phyloP scores from a whole-genome alignment of 2,888 invertebrate species.

The Patella depressa region DNA sequence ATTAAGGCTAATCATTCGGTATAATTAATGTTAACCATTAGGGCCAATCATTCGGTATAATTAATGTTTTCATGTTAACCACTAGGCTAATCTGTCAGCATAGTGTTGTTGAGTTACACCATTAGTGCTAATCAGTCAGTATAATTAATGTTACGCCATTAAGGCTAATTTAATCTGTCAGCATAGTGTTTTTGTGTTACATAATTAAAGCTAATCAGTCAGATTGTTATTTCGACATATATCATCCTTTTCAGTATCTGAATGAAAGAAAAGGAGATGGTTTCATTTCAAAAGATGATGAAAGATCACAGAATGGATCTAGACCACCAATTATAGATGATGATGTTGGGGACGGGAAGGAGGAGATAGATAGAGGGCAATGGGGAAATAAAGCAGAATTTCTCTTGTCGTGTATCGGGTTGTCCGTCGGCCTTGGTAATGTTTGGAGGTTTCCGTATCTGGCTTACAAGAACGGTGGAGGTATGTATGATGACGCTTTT shows the following conservation, averaged over 20 bases:
- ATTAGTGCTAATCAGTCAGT: not conserved
- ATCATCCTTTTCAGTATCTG: not conserved
- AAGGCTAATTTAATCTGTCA: no score
- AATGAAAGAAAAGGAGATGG: not conserved
- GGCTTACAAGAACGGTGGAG: constrained; percentile 61
- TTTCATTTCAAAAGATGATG: not conserved
- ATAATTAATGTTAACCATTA: no score
- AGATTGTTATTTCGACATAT: constrained; percentile 64
- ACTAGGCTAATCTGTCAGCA: no score
- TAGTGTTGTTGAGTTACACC: not conserved
- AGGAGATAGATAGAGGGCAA: constrained; percentile 49
- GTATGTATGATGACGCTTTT: constrained; percentile 34
- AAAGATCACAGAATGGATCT: not conserved
- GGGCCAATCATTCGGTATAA: no score
- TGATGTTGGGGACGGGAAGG: constrained; percentile 10
- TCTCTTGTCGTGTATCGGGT: constrained; percentile 56
- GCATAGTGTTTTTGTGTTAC: not conserved
- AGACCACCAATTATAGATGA: not conserved
- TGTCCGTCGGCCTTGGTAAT: constrained; percentile 63
- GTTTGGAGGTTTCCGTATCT: constrained; percentile 63
- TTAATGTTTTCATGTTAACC: no score
- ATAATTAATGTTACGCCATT: no score
- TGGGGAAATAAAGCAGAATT: constrained; percentile 62
- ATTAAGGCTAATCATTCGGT: no score
- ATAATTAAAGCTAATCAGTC: not conserved